phyloP scores from a whole-genome alignment of 2,113 vertebrate genomes.

The Actenoides hombroni region DNA sequence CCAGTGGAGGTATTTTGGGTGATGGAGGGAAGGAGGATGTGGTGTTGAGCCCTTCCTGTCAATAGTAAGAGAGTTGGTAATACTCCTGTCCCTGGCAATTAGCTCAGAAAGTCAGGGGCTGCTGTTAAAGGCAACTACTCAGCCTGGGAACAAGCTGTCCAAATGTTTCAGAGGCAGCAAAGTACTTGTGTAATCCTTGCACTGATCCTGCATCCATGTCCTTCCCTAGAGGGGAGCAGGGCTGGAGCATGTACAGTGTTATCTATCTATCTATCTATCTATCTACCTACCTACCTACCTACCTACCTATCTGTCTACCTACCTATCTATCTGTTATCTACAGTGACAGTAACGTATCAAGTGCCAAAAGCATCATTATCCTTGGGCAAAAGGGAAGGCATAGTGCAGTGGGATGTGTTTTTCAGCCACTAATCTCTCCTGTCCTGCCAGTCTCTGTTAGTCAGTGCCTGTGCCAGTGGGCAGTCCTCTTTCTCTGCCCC shows the following conservation, averaged over 20 bases:
- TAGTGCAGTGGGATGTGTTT: not conserved
- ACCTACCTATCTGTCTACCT: too few species aligned
- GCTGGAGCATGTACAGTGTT: not conserved
- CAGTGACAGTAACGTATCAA: not conserved
- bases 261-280: too few species aligned
- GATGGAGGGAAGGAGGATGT: not conserved
- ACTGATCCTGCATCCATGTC: fast-evolving
- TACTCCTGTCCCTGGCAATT: not conserved
- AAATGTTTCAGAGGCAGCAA: not conserved
- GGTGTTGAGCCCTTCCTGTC: not conserved
- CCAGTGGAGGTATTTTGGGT: fast-evolving
- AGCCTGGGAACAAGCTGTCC: not conserved
- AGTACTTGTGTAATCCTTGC: fast-evolving
- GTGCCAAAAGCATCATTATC: not conserved
- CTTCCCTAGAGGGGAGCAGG: not conserved
- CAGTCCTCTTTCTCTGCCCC: not conserved
- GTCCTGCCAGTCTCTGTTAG: not conserved
- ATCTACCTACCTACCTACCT: too few species aligned
- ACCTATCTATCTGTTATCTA: too few species aligned
- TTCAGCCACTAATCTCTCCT: not conserved
- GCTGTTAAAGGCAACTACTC: not conserved
- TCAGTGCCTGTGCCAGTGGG: not conserved
- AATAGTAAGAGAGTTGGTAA: fast-evolving
- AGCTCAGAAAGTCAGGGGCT: not conserved
- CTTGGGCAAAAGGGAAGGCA: not conserved